phyloP scores from a whole-genome alignment of 2,113 vertebrate species.

The Furnarius figulus region DNA sequence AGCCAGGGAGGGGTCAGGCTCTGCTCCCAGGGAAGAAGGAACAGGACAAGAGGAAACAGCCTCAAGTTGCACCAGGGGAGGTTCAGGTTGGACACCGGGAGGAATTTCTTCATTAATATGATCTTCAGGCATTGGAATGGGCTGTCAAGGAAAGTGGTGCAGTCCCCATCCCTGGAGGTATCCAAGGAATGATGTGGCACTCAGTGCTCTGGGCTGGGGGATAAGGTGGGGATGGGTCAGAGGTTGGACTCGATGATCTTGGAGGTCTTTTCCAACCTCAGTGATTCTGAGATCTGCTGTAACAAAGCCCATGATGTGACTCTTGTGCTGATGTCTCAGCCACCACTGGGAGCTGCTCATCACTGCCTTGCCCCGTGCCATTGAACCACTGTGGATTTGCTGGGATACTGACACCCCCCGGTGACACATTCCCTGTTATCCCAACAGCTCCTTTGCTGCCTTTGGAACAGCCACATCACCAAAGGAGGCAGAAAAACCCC shows the following conservation, averaged over 20 bases:
- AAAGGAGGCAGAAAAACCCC: background rate
- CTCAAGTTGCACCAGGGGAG: background rate
- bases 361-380: background rate
- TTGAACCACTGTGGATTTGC: background rate
- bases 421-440: background rate
- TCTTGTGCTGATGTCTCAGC: background rate
- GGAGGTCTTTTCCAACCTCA: background rate
- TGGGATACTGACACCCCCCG: background rate
- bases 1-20: rapidly evolving
- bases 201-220: background rate
- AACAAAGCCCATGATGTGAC: background rate
- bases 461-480: background rate
- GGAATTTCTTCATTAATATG: background rate
- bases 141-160: background rate
- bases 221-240: rapidly evolving
- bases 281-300: background rate
- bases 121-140: rapidly evolving
- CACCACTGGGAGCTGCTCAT: background rate
- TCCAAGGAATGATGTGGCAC: rapidly evolving
- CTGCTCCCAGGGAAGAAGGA: background rate
- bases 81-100: rapidly evolving
- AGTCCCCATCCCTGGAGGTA: background rate
- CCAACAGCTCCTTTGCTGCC: rapidly evolving
- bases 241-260: background rate
- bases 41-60: background rate